Base-by-base conservation (phyloP, 2,888 invertebrate genomes). In the Diachrysia chrysitis region DNA sequence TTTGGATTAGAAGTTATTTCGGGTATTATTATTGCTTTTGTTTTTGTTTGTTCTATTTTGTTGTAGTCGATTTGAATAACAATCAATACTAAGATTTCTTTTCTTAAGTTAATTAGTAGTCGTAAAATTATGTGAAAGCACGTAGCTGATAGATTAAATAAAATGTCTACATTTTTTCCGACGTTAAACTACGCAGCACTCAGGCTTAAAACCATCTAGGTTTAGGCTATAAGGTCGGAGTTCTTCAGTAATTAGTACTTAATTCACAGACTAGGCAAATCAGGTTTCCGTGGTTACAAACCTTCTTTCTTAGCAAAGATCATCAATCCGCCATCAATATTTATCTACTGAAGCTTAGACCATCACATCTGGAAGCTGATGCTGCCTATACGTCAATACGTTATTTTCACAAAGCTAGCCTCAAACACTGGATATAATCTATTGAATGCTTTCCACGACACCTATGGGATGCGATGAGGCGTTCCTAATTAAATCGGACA, bases 401-500 rank as follows among this genome's bases (percentile, higher is more conserved):
- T n/a, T n/a, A n/a, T n/a, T n/a, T 7, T 6, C 25, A 55, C 74
- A 76, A 74, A 64, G 58, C 63, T 48, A 54, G 56, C 62, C 62
- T 64, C 63, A 55, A 51, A 66, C 63, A 51, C 58, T 23, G 68
- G 73, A 63, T 72, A 51, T 65, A 58, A 77, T 72, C 72, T 61
- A 55, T 71, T 58, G 58, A 16, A 25, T 16, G 25, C 54, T 37
- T 32, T n/a, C 29, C 51, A 63, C 57, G 57, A 68, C 68, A 77
- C 73, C 77, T 72, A 76, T 72, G 73, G 64, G 64, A 54, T 60
- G 56, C 77, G 35, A 64, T 65, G 77, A 42, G 68, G 68, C 68
- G 77, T 12, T 68, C 64, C 77, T 75, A 75, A 75, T 75, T 68
- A 61, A 76, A 74, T 74, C 51, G 71, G 71, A 74, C 71, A 71